Conservation (phyloP, 2,888 invertebrate species). For the Netelia melanura region DNA sequence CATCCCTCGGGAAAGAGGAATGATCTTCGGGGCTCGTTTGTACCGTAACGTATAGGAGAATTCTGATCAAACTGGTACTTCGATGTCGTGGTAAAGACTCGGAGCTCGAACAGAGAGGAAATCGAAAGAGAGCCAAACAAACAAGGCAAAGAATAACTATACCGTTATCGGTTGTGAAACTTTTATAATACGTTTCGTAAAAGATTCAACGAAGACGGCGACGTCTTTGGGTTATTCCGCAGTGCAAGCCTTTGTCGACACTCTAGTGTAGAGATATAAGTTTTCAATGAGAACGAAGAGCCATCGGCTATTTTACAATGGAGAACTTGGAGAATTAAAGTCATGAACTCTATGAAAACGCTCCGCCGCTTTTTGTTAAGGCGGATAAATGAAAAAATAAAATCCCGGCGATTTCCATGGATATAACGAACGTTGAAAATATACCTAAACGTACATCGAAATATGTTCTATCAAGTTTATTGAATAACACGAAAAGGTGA, state of each 20-base stretch:
- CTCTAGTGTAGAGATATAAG: background rate
- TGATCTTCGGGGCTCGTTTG: constrained; percentile 49
- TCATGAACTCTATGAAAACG: background rate
- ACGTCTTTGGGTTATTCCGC: background rate
- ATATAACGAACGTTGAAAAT: too few relatives aligned
- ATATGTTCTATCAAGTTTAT: too few relatives aligned
- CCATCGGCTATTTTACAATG: constrained; percentile 12
- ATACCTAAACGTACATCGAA: too few relatives aligned
- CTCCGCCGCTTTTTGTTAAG: background rate
- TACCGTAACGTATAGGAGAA: constrained; percentile 1
- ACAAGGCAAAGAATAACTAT: constrained; percentile 3
- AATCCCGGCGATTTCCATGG: too few relatives aligned
- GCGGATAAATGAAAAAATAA: too few relatives aligned
- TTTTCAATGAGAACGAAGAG: background rate
- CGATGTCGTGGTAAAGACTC: constrained; percentile 16
- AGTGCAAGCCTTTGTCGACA: background rate
- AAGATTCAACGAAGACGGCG: background rate
- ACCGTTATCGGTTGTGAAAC: background rate
- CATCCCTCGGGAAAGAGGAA: constrained; percentile 50
- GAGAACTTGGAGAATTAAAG: background rate
- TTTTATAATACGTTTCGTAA: background rate
- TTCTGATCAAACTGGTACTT: constrained; percentile 21
- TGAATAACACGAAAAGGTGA: too few relatives aligned
- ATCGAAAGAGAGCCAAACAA: background rate
- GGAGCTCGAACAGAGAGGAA: constrained; percentile 3